A percentile compares a stretch with the other conserved stretches of the same genome.
Conservation (phyloP, 1,140 invertebrate genomes). For the Luehdorfia chinensis region DNA sequence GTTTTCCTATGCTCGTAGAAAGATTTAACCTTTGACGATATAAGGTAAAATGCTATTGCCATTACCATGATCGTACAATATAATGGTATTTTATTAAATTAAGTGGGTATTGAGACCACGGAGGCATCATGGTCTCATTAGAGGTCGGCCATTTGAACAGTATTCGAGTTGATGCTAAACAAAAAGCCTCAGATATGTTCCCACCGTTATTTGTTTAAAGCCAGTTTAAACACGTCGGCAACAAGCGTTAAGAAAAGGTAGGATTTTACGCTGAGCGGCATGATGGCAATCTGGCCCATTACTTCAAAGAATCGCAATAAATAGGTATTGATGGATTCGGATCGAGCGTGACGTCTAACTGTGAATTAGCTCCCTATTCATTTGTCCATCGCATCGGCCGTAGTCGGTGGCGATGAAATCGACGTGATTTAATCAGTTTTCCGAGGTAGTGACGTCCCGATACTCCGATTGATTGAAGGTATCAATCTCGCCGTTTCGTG, state of each 20-base stretch:
- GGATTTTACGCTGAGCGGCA: constrained; percentile 10
- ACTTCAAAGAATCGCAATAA: constrained; percentile 20
- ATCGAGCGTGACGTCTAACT: constrained; percentile 51
- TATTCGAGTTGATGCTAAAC: constrained; percentile 7
- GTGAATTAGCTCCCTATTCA: constrained; percentile 46
- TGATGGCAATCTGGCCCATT: constrained; percentile 4
- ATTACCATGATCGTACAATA: constrained; percentile 18
- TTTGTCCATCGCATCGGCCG: constrained; percentile 30
- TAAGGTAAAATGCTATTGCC: constrained; percentile 24
- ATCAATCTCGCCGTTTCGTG: constrained; percentile 69
- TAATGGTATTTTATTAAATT: constrained; percentile 36
- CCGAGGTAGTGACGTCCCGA: constrained; percentile 55
- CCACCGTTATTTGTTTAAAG: constrained; percentile 9
- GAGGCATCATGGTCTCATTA: constrained; percentile 17
- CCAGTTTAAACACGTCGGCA: constrained; percentile 5
- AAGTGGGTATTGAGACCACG: constrained; percentile 23
- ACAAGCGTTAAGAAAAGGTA: constrained; percentile 1
- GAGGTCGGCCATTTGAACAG: constrained; percentile 8
- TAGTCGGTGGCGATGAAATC: constrained; percentile 49
- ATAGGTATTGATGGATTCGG: constrained; percentile 46
- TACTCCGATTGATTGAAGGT: constrained; percentile 66
- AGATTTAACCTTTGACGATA: constrained; percentile 35
- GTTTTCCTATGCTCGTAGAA: constrained; percentile 27
- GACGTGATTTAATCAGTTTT: constrained; percentile 71
- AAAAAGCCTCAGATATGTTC: constrained; percentile 9